Evolutionary conservation across 2,888 invertebrate genomes (phyloP), one percentile per base, ranked within the genome.

Genomic region (Drosophila meridiana): DNA sequence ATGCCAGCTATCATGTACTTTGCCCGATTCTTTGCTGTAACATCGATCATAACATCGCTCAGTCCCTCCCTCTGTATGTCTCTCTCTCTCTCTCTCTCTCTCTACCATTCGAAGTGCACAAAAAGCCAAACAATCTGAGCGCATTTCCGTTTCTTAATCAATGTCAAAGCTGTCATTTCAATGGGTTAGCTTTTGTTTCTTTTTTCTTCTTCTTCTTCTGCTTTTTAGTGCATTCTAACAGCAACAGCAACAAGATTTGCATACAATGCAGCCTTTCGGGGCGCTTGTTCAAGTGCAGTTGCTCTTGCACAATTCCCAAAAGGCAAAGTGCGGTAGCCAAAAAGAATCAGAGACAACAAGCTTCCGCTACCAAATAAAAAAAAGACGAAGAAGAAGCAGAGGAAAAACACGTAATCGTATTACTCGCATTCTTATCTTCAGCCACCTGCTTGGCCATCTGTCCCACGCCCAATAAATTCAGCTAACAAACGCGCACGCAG

Each of bases 61-160:
- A 20, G 20, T 28, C 53, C 0, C 20, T 5, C 28, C 1, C 26
- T 0, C 20, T 3, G 6, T 14, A 5, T 26, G 9, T 30, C 30
- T 26, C 9, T 14, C n/a, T 0, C 50, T 5, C 20, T 32, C 50
- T 13, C 6, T n/a, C 20, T 9, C 32, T 4, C 20, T 1, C 20
- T 26, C 11, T 14, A 40, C 6, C 40, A 40, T 42, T n/a, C 6
- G 20, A 7, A 36, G 55, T 50, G 58, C 67, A 76, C 52, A 76
- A 79, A 81, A 64, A 63, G 48, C 40, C 78, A 80, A 75, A 78
- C 83, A 74, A 77, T 68, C 68, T 82, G 80, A 80, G 78, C 83
- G 83, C 87, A 85, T 87, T 89, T 87, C 87, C 87, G 87, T 87
- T 87, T 87, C 83, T 83, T 74, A 78, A 82, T 75, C 87, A 87